Conservation (phyloP, 2,888 invertebrate genomes). For the Charanyca ferruginea region DNA sequence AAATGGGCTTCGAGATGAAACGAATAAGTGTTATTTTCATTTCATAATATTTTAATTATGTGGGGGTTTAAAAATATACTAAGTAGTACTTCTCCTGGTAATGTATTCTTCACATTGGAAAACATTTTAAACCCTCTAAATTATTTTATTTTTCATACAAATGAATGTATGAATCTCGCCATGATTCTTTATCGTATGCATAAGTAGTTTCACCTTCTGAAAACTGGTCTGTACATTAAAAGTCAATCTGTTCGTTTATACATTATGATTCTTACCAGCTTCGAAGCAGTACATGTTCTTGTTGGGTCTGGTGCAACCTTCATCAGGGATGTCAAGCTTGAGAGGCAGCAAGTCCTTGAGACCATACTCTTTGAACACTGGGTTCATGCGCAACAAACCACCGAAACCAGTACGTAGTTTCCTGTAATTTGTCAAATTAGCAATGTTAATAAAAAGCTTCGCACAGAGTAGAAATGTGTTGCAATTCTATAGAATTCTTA, state of each 20-base stretch:
- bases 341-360: constrained; percentile 96
- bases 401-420: constrained; percentile 96
- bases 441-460: constrained; percentile 23
- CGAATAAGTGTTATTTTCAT: no score
- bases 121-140: no score
- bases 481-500: no score
- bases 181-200: no score
- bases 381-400: constrained; percentile 96
- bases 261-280: constrained; percentile 92
- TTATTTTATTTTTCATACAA: no score
- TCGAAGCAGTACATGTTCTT: constrained; percentile 98
- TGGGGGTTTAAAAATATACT: no score
- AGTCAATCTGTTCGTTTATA: background rate
- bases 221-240: background rate
- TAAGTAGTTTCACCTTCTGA: no score
- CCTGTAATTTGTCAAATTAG: constrained; percentile 79
- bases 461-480: constrained; percentile 4
- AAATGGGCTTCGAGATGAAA: no score
- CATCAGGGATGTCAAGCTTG: constrained; percentile 97
- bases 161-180: no score
- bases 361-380: constrained; percentile 96
- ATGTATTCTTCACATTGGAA: no score
- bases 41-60: no score
- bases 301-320: constrained; percentile 97
- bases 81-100: no score